Evolutionary conservation across 2,113 vertebrate species (phyloP).

Genomic region (Aramus guarauna): DNA sequence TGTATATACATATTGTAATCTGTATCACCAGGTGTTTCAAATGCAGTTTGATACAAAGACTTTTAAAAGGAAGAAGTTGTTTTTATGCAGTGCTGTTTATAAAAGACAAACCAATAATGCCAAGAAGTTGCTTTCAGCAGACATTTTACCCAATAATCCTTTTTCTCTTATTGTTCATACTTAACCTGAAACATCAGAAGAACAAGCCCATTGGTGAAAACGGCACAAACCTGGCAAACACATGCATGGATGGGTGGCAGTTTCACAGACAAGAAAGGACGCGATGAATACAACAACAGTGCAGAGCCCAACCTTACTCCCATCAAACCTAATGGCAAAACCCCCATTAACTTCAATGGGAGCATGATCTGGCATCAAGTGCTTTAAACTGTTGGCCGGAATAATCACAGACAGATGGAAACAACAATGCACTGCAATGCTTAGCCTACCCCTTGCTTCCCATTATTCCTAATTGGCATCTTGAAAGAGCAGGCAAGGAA

Average conservation of each 20-base stretch:
- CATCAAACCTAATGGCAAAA: constrained; percentile 55
- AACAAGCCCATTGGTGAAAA: constrained; percentile 66
- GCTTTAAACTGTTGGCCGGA: constrained; percentile 72
- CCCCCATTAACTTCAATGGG: constrained; percentile 57
- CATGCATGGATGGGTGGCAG: constrained; percentile 75
- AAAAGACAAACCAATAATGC: background rate
- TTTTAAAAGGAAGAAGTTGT: background rate
- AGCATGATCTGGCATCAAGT: constrained; percentile 42
- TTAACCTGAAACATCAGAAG: constrained; percentile 70
- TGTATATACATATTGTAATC: background rate
- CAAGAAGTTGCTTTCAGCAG: constrained; percentile 25
- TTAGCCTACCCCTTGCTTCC: constrained; percentile 85
- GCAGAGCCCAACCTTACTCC: constrained; percentile 52
- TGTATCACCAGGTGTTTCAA: background rate
- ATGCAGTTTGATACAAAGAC: background rate
- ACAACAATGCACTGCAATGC: constrained; percentile 74
- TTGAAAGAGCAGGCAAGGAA: constrained; percentile 81
- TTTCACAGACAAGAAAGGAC: constrained; percentile 66
- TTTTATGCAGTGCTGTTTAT: background rate
- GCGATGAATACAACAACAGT: constrained; percentile 58
- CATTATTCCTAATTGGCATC: constrained; percentile 85
- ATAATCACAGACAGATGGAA: constrained; percentile 77
- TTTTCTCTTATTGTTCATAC: constrained; percentile 38
- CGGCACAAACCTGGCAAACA: constrained; percentile 74
- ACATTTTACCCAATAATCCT: constrained; percentile 72